Percentiles rank a stretch among this genome's conserved stretches.
These are phyloP conservation scores for Pammene aurita DNA, from an alignment of 2,888 invertebrate species.

Conservation along the genomic window DNA sequence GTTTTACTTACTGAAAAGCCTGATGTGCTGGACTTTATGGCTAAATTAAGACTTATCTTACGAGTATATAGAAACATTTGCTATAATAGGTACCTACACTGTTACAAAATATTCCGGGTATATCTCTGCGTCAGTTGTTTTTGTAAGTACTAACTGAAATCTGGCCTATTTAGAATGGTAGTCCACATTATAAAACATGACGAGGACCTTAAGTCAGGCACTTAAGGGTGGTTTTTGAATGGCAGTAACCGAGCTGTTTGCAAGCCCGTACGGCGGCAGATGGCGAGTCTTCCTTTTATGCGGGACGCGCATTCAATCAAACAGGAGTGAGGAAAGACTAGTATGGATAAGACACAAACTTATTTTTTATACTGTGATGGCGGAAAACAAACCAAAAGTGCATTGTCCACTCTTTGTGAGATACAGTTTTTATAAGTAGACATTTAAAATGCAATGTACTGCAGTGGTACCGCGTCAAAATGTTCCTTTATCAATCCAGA, in stretches of 20 bases:
- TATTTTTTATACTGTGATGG: not conserved
- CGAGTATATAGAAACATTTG: too few relatives aligned
- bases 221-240: not conserved
- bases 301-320: slow-evolving; percentile 75
- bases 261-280: slow-evolving; percentile 61
- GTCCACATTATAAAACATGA: not conserved
- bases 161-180: slow-evolving; percentile 36
- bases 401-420: too few relatives aligned
- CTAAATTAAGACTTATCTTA: too few relatives aligned
- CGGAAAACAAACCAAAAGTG: too few relatives aligned
- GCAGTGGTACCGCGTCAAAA: too few relatives aligned
- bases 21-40: too few relatives aligned
- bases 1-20: too few relatives aligned
- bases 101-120: slow-evolving; percentile 8
- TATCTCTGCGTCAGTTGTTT: not conserved
- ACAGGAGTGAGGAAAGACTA: slow-evolving; percentile 54
- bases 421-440: too few relatives aligned
- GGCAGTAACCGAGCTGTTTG: slow-evolving; percentile 16
- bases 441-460: too few relatives aligned
- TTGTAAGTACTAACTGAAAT: slow-evolving; percentile 21
- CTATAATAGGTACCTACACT: not conserved
- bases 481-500: too few relatives aligned
- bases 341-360: slow-evolving; percentile 53
- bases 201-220: not conserved
- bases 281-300: slow-evolving; percentile 77